These are phyloP conservation scores for Buathra laborator DNA, from an alignment of 2,888 invertebrate genomes.

Conservation along the genomic window DNA sequence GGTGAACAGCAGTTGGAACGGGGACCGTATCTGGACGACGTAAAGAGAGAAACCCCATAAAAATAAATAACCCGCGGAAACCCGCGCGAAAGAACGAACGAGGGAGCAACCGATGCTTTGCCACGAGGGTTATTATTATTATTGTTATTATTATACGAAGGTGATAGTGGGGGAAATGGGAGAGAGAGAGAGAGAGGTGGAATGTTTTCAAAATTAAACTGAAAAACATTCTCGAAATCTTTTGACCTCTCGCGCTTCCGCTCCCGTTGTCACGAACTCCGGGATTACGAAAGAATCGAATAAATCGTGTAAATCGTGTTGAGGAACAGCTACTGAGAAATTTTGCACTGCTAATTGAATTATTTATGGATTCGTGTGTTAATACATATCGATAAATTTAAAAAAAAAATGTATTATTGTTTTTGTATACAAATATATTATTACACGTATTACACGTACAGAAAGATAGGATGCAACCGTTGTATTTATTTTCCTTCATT, in stretches of 20 bases:
- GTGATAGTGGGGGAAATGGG: slow-evolving; percentile 13
- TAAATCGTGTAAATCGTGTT: background rate
- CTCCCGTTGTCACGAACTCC: background rate
- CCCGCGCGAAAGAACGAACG: slow-evolving; percentile 40
- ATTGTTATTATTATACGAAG: slow-evolving; percentile 45
- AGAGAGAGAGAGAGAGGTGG: background rate
- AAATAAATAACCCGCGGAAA: slow-evolving; percentile 82
- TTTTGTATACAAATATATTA: too few relatives aligned
- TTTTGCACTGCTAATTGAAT: background rate
- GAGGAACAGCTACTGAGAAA: background rate
- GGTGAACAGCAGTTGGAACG: slow-evolving; percentile 49
- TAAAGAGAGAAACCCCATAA: slow-evolving; percentile 80
- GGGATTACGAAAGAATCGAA: background rate
- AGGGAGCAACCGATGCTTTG: slow-evolving; percentile 20
- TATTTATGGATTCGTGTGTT: background rate
- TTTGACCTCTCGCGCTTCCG: background rate
- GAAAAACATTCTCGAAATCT: background rate
- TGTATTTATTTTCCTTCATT: too few relatives aligned
- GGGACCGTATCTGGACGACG: slow-evolving; percentile 67
- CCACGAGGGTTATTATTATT: background rate
- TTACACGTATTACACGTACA: too few relatives aligned
- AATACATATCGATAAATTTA: too few relatives aligned
- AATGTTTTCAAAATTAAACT: slow-evolving; percentile 15
- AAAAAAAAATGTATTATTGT: too few relatives aligned
- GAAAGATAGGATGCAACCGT: too few relatives aligned